Conservation (phyloP, 2,113 vertebrate genomes). For the Chitala chitala region DNA sequence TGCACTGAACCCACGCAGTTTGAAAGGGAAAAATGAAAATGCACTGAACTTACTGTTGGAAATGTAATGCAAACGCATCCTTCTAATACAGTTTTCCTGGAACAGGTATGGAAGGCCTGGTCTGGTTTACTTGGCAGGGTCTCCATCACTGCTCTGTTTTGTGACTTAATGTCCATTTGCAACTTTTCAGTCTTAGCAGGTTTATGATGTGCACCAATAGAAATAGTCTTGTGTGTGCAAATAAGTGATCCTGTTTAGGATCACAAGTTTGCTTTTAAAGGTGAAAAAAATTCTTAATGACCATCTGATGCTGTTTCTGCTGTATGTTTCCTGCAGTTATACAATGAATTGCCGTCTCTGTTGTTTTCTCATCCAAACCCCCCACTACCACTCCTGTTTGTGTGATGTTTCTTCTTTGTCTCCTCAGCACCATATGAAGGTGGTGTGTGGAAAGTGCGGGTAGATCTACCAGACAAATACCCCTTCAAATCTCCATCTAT, state of each 20-base stretch:
- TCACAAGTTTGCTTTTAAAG: neutral
- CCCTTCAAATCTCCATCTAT: constrained; percentile 99
- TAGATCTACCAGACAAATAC: constrained; percentile 99
- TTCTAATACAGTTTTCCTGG: neutral
- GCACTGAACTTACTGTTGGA: neutral
- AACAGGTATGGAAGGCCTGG: neutral
- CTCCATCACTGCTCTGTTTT: no score
- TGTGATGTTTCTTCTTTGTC: constrained; percentile 20
- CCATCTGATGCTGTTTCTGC: no score
- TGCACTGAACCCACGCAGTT: neutral
- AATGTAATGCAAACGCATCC: neutral
- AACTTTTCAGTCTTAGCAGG: no score
- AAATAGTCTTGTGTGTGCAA: no score
- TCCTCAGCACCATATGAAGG: constrained; percentile 89
- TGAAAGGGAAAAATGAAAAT: neutral
- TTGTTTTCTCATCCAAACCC: no score
- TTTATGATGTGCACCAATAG: no score
- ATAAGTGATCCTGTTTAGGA: no score
- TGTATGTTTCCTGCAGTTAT: no score
- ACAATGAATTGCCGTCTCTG: neutral
- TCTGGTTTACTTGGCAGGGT: no score
- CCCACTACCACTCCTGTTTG: no score
- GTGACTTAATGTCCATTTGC: no score
- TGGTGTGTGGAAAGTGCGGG: constrained; percentile 98
- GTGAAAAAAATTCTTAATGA: neutral